A percentile compares a stretch with the other conserved stretches of the same genome.
Conservation (phyloP, 2,888 invertebrate genomes). For the Scaptomyza caliginosa region DNA sequence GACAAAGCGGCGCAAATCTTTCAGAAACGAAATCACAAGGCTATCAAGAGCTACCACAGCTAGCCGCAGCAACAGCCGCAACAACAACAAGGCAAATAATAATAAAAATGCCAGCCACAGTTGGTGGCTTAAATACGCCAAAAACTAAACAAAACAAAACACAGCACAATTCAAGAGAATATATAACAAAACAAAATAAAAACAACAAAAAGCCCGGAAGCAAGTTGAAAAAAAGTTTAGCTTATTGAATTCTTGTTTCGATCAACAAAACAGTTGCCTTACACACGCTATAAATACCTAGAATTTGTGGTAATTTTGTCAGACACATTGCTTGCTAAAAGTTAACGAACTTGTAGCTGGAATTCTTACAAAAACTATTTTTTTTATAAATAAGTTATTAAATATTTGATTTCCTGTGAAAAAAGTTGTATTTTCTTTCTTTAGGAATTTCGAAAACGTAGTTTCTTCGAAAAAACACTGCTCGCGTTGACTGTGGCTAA, state of each 20-base stretch:
- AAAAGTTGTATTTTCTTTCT: background rate
- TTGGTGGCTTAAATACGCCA: constrained; percentile 63
- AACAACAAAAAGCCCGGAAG: constrained; percentile 63
- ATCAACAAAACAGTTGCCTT: constrained; percentile 40
- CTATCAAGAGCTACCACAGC: constrained; percentile 59
- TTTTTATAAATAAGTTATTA: background rate
- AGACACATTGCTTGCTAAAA: constrained; percentile 31
- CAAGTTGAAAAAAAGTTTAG: constrained; percentile 53
- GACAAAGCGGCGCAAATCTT: constrained; percentile 74
- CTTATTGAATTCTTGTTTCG: constrained; percentile 74
- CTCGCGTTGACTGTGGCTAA: constrained; percentile 12
- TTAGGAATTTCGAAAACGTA: background rate
- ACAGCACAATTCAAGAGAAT: constrained; percentile 22
- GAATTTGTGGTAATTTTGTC: constrained; percentile 17
- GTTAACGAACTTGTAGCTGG: background rate
- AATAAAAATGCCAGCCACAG: constrained; percentile 77
- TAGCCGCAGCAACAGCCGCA: constrained; percentile 21
- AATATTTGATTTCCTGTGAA: background rate
- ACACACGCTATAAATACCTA: constrained; percentile 3
- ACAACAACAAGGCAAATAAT: constrained; percentile 53
- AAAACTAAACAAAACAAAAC: constrained; percentile 42
- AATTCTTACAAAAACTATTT: background rate
- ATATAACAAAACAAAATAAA: constrained; percentile 37
- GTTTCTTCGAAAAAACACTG: background rate
- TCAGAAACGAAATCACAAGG: constrained; percentile 70